Evolutionary conservation across 1,140 invertebrate species (phyloP).

Genomic region (Calliopsis andreniformis): DNA sequence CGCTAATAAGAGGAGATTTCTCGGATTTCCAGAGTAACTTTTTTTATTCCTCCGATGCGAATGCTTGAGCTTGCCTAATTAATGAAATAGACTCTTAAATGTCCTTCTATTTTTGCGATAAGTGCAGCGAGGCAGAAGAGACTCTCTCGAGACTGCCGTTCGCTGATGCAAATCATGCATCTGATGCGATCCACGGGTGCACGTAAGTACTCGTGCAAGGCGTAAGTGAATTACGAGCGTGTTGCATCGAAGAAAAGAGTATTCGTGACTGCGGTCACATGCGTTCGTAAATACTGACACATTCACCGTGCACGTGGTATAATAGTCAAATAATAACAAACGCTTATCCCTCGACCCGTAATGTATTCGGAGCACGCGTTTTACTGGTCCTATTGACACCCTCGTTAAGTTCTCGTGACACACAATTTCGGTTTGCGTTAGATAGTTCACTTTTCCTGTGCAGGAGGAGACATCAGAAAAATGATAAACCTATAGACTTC

Average conservation of each 20-base stretch:
- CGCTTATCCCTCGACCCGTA: conserved; percentile 50
- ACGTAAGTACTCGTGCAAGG: conserved; percentile 2
- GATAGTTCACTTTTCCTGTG: conserved; percentile 44
- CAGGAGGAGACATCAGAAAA: too few species aligned
- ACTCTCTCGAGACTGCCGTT: neutral
- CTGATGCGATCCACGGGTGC: neutral
- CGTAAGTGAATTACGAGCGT: conserved; percentile 43
- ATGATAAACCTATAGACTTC: too few species aligned
- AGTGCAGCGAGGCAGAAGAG: neutral
- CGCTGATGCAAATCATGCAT: neutral
- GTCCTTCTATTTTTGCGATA: neutral
- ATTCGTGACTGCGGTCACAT: conserved; percentile 7
- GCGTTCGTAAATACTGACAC: conserved; percentile 21
- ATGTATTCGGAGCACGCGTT: conserved; percentile 66
- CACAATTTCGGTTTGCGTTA: conserved; percentile 32
- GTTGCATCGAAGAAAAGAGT: conserved; percentile 21
- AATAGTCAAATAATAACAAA: conserved; percentile 59
- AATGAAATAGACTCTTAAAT: neutral
- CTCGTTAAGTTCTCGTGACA: conserved; percentile 19
- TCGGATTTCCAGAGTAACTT: neutral
- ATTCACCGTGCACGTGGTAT: conserved; percentile 27
- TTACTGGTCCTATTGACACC: conserved; percentile 48
- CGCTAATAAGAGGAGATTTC: neutral
- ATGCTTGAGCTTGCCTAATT: neutral
- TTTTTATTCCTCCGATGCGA: neutral